phyloP scores from a whole-genome alignment of 1,140 invertebrate species.

The Archivesica marissinica region DNA sequence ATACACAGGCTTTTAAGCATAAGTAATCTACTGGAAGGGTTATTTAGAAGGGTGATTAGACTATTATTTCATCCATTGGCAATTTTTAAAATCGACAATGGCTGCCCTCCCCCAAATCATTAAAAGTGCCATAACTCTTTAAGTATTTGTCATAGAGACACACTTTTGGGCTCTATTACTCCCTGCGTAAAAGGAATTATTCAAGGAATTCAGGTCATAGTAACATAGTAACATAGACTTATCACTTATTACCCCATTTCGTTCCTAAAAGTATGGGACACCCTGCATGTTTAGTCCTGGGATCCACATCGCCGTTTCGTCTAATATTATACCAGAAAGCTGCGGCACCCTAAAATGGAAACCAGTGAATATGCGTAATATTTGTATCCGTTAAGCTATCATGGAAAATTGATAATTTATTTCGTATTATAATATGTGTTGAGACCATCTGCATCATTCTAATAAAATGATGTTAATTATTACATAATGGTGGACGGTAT shows the following conservation, averaged over 20 bases:
- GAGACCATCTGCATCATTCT: background rate
- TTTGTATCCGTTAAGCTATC: background rate
- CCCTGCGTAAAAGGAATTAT: background rate
- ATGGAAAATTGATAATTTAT: background rate
- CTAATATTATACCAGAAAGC: conserved; percentile 98
- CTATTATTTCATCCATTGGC: too few relatives aligned
- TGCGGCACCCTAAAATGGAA: conserved; percentile 85
- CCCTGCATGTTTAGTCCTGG: conserved; percentile 95
- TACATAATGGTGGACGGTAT: too few relatives aligned
- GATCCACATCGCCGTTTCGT: conserved; percentile 94
- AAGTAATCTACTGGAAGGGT: too few relatives aligned
- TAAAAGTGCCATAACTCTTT: too few relatives aligned
- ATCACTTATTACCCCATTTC: conserved; percentile 91
- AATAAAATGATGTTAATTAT: too few relatives aligned
- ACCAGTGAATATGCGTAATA: background rate
- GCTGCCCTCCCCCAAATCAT: background rate
- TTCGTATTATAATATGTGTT: background rate
- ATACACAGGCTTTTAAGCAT: too few relatives aligned
- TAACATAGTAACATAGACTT: background rate
- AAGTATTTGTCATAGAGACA: too few relatives aligned
- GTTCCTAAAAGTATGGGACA: conserved; percentile 97
- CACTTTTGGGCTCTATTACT: background rate
- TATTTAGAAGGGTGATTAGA: too few relatives aligned
- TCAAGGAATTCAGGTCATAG: background rate
- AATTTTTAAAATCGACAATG: background rate